Conservation (phyloP, 2,797 vertebrate genomes). For the Malurus leucopterus region DNA sequence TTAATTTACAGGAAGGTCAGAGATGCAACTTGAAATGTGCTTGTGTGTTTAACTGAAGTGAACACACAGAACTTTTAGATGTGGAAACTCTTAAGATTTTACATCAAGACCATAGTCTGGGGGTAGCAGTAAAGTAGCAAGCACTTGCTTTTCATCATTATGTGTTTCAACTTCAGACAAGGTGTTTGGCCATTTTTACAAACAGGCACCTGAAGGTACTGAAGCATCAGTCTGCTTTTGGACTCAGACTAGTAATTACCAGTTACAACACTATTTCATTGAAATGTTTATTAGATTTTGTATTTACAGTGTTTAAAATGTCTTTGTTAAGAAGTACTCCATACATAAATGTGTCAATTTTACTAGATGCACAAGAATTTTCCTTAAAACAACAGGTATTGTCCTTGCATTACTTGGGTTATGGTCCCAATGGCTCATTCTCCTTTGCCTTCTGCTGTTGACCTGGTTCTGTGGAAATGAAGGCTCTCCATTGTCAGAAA, state of each 20-base stretch:
- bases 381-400: not conserved
- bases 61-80: constrained; percentile 26
- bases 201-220: not conserved
- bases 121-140: not conserved
- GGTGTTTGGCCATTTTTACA: not conserved
- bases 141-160: not conserved
- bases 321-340: not conserved
- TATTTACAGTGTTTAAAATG: not conserved
- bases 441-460: not conserved
- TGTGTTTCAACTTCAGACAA: not conserved
- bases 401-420: not conserved
- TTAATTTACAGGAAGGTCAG: constrained; percentile 44
- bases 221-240: not conserved
- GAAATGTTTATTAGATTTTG: not conserved
- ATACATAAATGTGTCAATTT: not conserved
- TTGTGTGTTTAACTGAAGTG: constrained; percentile 9
- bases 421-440: not conserved
- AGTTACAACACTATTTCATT: not conserved
- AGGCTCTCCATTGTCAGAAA: not conserved
- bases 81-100: not conserved
- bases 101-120: not conserved
- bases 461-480: not conserved
- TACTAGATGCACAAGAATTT: not conserved
- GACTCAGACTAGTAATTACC: not conserved
- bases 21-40: constrained; percentile 20